A percentile compares a stretch with the other conserved stretches of the same genome.
These are phyloP conservation scores for Platypus cylindrus DNA, from an alignment of 2,888 invertebrate species.

Conservation along the genomic window DNA sequence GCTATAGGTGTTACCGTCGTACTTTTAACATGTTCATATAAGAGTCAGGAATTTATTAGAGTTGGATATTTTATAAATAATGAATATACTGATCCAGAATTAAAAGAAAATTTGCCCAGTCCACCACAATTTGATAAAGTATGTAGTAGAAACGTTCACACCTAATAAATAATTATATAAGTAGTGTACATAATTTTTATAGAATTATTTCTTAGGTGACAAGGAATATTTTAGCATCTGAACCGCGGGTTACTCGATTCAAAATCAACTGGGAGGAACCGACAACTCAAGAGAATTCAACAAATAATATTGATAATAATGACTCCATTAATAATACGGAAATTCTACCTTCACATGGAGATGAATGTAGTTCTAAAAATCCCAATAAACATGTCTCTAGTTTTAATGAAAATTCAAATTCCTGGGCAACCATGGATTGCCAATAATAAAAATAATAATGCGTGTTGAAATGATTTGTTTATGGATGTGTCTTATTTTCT, in stretches of 20 bases:
- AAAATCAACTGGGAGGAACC: constrained; percentile 94
- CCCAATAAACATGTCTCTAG: constrained; percentile 29
- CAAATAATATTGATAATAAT: constrained; percentile 36
- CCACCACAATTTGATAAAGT: constrained; percentile 91
- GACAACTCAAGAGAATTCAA: constrained; percentile 36
- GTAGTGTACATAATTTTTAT: not conserved
- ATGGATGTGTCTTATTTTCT: too few relatives aligned
- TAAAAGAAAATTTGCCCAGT: constrained; percentile 87
- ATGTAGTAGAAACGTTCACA: constrained; percentile 20
- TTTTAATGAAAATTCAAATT: constrained; percentile 50
- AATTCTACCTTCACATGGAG: constrained; percentile 30
- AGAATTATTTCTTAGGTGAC: constrained; percentile 44
- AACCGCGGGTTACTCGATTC: constrained; percentile 90
- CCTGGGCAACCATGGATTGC: constrained; percentile 51
- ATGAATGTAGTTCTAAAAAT: constrained; percentile 20
- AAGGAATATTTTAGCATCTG: constrained; percentile 72
- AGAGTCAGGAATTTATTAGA: constrained; percentile 84
- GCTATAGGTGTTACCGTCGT: constrained; percentile 98
- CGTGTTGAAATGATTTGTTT: too few relatives aligned
- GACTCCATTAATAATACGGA: constrained; percentile 37
- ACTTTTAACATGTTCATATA: constrained; percentile 85
- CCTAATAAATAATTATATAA: not conserved
- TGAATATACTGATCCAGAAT: constrained; percentile 85
- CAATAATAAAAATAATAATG: constrained; percentile 23
- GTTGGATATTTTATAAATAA: constrained; percentile 99